Evolutionary conservation across 2,113 vertebrate genomes (phyloP), one percentile per base, ranked within the genome.

Genomic region (Pitta sordida): DNA sequence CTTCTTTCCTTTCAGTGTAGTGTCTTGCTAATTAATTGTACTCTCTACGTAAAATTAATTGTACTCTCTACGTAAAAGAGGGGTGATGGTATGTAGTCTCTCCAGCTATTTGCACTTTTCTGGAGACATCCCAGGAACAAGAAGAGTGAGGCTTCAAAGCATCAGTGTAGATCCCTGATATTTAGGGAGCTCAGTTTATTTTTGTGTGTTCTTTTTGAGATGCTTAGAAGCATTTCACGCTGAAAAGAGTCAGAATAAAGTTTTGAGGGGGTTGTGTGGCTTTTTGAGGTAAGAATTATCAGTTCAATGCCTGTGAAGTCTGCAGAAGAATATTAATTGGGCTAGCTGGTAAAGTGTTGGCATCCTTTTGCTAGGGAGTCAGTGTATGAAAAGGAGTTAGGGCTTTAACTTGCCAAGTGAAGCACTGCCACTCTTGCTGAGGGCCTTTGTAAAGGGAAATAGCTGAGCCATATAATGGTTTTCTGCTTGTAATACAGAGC

Each of bases 291-390:
- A 0, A 48, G 21, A 64, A 64, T 63, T 93, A 20, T 59, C 14
- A 43, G 29, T 59, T 86, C 69, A 89, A 5, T 78, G 69, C 23
- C 21, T 75, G 27, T 59, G 58, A 94, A 41, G 21, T 71, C 69
- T 83, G 71, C 64, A 83, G 77, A 52, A 91, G 63, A 86, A 71
- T 90, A 83, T 67, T 95, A 88, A 90, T 83, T 74, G 64, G 56
- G 3, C 59, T 94, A 7, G 9, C n/a, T 83, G 67, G 39, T 80
- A 27, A 90, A 90, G 14, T 32, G 16, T 60, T 92, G 74, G 43
- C 69, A 60, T 59, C 30, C 36, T 79, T 82, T 17, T 76, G 20
- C 39, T 69, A 43, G 63, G 37, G 29, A 85, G 67, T 13, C 16
- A 8, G n/a, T 29, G 30, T 86, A 86, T 93, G 62, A 79, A 84